Evolutionary conservation across 2,888 invertebrate genomes (phyloP).

Genomic region (Sinohyriopsis cumingii): DNA sequence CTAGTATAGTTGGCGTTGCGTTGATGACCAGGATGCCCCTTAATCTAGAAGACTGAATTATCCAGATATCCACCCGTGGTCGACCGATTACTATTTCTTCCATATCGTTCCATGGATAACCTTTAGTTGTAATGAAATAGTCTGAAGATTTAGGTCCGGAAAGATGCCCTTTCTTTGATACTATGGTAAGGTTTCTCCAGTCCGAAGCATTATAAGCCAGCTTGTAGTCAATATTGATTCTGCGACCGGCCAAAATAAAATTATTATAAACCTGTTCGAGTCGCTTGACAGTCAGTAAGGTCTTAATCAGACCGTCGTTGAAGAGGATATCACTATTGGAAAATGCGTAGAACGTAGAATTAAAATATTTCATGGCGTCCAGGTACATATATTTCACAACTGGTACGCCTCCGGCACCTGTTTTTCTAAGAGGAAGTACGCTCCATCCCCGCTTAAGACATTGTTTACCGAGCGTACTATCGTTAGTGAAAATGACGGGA

Average conservation of each 20-base stretch:
- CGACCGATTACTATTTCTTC: constrained; percentile 14
- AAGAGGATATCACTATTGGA: constrained; percentile 15
- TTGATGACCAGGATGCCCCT: constrained; percentile 7
- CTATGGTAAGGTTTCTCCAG: constrained; percentile 2
- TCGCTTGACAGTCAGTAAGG: constrained; percentile 3
- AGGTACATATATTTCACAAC: constrained; percentile 16
- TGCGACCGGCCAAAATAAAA: constrained; percentile 4
- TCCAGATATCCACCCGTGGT: constrained; percentile 10
- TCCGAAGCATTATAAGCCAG: constrained; percentile 1
- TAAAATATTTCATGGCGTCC: neutral
- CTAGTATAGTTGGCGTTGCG: constrained; percentile 9
- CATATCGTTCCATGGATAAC: constrained; percentile 9
- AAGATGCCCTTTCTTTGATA: constrained; percentile 2
- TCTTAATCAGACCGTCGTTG: constrained; percentile 2
- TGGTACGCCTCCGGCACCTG: constrained; percentile 3
- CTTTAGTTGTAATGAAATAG: constrained; percentile 12
- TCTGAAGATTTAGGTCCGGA: constrained; percentile 15
- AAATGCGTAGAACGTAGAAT: constrained; percentile 14
- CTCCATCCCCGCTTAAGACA: constrained; percentile 3
- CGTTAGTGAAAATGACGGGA: constrained; percentile 8
- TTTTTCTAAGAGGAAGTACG: constrained; percentile 1
- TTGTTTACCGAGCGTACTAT: neutral
- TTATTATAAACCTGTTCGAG: neutral
- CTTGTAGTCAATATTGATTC: constrained; percentile 9
- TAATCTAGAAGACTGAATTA: constrained; percentile 6